Base-by-base conservation (phyloP, 2,797 vertebrate genomes). In the Rhodeus uyekii region DNA sequence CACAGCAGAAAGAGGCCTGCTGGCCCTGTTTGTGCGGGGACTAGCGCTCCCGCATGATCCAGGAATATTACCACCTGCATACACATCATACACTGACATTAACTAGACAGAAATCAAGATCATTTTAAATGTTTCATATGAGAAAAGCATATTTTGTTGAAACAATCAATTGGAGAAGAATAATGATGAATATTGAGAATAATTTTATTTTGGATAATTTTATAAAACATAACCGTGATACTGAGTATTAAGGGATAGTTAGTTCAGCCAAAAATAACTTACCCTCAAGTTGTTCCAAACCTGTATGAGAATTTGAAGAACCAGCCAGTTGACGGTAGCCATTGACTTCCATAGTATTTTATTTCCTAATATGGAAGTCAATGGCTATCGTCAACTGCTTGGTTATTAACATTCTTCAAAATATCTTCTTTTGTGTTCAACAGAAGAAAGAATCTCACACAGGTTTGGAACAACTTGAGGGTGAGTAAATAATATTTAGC, bases 1-100 rank as follows among this genome's bases (percentile, higher is more conserved):
- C 76, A 99, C 97, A 7, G 96, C 95, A 1, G 98, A 97, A 80
- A 99, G 95, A 55, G 97, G 94, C 80, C 95, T 95, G 88, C 94
- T 95, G 79, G 95, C 94, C 78, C 96, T 94, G 76, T 95, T 91
- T 65, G 94, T 91, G 81, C 92, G 91, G 80, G 97, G 95, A 84
- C 96, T 96, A 63, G 96, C 93, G 87, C 94, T 97, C 83, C 95
- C 88, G 36, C 94, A 96, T 3, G 89, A 88, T 65, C 88, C 90
- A 0, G 90, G 89, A 92, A 92, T 46, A 69, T 90, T 32, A 91
- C 96, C 88, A 93, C 95, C 97, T 98, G 46, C 16, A 86, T 1
- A 78, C 19, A 88, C 39, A 78, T 61, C 44, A 72, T 29, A 50
- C 32, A 84, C 53, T 46, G 22, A 76, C n/a, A 71, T 44, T 34